Percentiles rank a stretch among this genome's conserved stretches.
Evolutionary conservation across 1,140 invertebrate genomes (phyloP).

Genomic region (Bombus difficillimus): DNA sequence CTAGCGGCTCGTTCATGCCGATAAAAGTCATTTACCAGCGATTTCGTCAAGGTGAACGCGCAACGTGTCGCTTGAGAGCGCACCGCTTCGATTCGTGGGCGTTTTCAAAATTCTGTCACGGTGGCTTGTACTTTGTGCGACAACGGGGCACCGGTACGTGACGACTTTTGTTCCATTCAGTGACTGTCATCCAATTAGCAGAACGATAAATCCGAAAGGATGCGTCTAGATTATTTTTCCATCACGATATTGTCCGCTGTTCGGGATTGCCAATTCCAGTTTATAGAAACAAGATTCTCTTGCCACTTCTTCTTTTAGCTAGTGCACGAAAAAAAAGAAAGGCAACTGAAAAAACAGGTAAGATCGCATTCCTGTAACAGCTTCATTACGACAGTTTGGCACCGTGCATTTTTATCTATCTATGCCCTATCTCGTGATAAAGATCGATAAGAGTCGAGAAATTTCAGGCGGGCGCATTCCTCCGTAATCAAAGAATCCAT

Average conservation of each 20-base stretch:
- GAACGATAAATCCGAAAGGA: neutral
- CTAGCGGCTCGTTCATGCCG: too few species aligned
- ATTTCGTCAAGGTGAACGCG: neutral
- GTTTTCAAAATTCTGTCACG: conserved; percentile 56
- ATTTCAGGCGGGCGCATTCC: neutral
- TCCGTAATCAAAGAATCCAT: neutral
- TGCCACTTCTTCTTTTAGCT: too few species aligned
- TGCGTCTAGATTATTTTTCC: too few species aligned
- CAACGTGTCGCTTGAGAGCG: neutral
- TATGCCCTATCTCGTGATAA: neutral
- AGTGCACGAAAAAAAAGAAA: neutral
- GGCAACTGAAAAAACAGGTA: neutral
- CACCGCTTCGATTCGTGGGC: neutral
- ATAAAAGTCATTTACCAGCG: neutral
- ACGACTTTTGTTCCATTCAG: conserved; percentile 43
- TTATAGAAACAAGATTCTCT: neutral
- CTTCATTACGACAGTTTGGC: neutral
- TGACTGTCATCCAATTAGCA: conserved; percentile 26
- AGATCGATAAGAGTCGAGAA: neutral
- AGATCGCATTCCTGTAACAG: neutral
- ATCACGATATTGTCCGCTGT: too few species aligned
- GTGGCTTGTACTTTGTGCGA: conserved; percentile 13
- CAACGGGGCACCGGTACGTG: conserved; percentile 38
- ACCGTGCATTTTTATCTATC: neutral
- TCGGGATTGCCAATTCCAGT: neutral